Base-by-base conservation (phyloP, 2,113 vertebrate genomes). In the Fukomys damarensis region DNA sequence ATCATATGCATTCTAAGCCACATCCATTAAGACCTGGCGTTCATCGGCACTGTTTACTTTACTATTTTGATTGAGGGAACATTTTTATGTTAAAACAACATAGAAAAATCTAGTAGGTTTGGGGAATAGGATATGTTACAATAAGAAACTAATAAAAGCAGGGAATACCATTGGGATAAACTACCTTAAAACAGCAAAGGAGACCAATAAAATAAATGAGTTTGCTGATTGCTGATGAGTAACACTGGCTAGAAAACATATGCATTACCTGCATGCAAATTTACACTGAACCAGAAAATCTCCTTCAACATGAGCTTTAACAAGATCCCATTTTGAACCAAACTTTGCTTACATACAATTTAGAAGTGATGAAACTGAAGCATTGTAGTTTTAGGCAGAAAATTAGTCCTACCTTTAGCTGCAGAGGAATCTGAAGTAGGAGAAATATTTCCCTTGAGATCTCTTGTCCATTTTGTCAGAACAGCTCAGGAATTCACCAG, bases 381-480 rank as follows among this genome's bases (percentile, higher is more conserved):
- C 3, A 86, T 80, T 61, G 94, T 49, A 38, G 38, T 84, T 86
- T 87, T 41, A 90, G 82, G 66, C 17, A 91, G 49, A 85, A 96
- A 94, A 80, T 74, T 17, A 93, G 43, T 13, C 61, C 4, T 66
- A 65, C 26, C 11, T 59, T 38, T 56, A 79, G 35, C 32, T 28
- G 65, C 56, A 26, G 32, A 52, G 74, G 17, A 61, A 76, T 32
- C 54, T 56, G 22, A 30, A 82, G 83, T 24, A 61, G 52, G 28
- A 72, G 28, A 49, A 81, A 89, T 82, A 0, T 28, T 86, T 35
- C n/a, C 35, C 4, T 11, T n/a, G 83, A 26, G 7, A 81, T 77
- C 86, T 74, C 63, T 49, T 90, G 7, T 84, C n/a, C 41, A 52
- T 46, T 63, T 81, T 41, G 19, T 65, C 19, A 28, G 32, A 8